These are phyloP conservation scores for Neofelis nebulosa DNA, from an alignment of 2,113 vertebrate species.

Conservation along the genomic window DNA sequence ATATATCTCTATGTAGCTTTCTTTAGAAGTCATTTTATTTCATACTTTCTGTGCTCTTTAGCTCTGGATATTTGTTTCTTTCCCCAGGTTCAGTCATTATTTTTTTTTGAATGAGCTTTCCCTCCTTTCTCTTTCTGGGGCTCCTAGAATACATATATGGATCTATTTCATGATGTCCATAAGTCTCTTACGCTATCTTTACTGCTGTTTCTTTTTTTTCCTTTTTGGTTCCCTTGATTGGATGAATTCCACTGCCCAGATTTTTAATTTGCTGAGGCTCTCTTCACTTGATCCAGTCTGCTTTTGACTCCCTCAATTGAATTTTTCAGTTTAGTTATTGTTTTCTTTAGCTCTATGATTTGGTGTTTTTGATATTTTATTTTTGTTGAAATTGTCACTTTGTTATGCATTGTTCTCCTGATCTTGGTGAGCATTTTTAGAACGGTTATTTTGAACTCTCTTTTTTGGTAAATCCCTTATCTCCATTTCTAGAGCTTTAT, in stretches of 20 bases:
- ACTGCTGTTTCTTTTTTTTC: neutral
- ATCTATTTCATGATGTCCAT: neutral
- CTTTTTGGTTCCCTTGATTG: neutral
- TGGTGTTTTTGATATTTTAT: neutral
- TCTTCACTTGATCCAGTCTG: neutral
- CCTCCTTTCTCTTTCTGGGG: neutral
- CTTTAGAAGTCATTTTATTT: neutral
- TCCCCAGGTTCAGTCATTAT: neutral
- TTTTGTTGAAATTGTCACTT: neutral
- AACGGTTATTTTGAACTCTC: neutral
- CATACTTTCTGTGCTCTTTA: neutral
- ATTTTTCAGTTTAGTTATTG: neutral
- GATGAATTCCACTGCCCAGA: neutral
- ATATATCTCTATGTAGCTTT: neutral
- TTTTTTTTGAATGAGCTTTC: neutral
- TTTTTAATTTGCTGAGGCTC: neutral
- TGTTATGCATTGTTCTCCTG: neutral
- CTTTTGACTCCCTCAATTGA: neutral
- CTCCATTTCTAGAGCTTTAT: neutral
- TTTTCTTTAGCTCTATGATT: neutral
- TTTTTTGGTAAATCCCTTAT: neutral
- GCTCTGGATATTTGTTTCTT: neutral
- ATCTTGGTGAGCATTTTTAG: neutral
- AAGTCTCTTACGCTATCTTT: neutral
- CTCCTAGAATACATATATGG: neutral